A percentile compares a stretch with the other conserved stretches of the same genome.
Conservation (phyloP, 2,888 invertebrate species). For the Helicoverpa assulta region DNA sequence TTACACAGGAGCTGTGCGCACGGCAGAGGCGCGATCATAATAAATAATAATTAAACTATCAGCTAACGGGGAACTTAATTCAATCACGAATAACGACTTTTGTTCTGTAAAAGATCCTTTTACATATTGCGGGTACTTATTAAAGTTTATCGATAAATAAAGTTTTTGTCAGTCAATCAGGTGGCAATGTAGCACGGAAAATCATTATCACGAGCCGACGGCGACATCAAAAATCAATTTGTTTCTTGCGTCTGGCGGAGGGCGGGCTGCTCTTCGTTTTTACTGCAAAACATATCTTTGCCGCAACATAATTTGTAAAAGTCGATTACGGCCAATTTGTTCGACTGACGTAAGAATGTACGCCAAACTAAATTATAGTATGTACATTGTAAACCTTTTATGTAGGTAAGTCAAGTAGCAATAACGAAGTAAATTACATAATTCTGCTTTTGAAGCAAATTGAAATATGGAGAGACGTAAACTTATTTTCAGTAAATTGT, state of each 20-base stretch:
- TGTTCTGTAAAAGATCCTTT: constrained; percentile 68
- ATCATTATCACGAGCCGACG: constrained; percentile 73
- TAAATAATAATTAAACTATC: constrained; percentile 62
- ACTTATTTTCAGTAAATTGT: not conserved
- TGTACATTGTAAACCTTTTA: not conserved
- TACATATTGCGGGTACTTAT: constrained; percentile 66
- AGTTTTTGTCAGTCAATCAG: constrained; percentile 73
- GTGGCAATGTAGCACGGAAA: constrained; percentile 68
- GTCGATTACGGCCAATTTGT: constrained; percentile 69
- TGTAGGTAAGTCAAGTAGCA: not conserved
- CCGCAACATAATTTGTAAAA: constrained; percentile 70
- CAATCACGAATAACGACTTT: constrained; percentile 65
- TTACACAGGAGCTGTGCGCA: constrained; percentile 41
- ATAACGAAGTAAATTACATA: not conserved
- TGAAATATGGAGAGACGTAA: not conserved
- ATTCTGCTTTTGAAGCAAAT: not conserved
- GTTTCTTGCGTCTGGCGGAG: constrained; percentile 71
- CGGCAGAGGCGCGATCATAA: constrained; percentile 37
- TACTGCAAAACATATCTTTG: constrained; percentile 70
- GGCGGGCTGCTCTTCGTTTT: constrained; percentile 64
- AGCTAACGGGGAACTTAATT: constrained; percentile 67
- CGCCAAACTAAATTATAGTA: not conserved
- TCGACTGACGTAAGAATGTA: constrained; percentile 49
- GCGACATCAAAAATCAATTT: constrained; percentile 87
- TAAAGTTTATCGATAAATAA: constrained; percentile 70